A percentile compares a stretch with the other conserved stretches of the same genome.
Evolutionary conservation across 2,113 vertebrate genomes (phyloP).

Genomic region (Ailurus styani): DNA sequence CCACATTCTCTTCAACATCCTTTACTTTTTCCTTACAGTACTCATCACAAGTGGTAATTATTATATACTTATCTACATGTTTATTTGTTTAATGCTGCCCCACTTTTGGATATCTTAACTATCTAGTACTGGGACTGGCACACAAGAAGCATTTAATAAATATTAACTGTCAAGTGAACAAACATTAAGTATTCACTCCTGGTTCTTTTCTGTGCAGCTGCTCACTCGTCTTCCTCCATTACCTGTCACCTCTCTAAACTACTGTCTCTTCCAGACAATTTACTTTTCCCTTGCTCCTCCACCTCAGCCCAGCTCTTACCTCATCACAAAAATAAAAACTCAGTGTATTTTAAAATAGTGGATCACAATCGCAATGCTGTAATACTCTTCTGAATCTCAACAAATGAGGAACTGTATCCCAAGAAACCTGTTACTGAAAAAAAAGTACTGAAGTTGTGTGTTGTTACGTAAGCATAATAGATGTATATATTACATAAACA

Average conservation of each 20-base stretch:
- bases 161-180: neutral
- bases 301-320: neutral
- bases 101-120: neutral
- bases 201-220: neutral
- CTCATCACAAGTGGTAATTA: neutral
- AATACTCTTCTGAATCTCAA: constrained; percentile 9
- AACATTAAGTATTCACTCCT: neutral
- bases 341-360: neutral
- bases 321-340: constrained; percentile 33
- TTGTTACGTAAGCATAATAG: neutral
- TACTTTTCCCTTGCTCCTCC: neutral
- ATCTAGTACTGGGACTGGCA: neutral
- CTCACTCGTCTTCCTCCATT: neutral
- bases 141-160: neutral
- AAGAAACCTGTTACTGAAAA: constrained; percentile 45
- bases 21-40: neutral
- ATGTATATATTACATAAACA: neutral
- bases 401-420: constrained; percentile 20
- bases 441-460: neutral
- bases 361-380: neutral
- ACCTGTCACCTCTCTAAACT: neutral
- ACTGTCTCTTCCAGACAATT: neutral
- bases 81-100: neutral
- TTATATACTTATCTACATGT: neutral
- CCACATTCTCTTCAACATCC: neutral